These are phyloP conservation scores for Diuraphis noxia DNA, from an alignment of 1,140 invertebrate species.

Conservation along the genomic window DNA sequence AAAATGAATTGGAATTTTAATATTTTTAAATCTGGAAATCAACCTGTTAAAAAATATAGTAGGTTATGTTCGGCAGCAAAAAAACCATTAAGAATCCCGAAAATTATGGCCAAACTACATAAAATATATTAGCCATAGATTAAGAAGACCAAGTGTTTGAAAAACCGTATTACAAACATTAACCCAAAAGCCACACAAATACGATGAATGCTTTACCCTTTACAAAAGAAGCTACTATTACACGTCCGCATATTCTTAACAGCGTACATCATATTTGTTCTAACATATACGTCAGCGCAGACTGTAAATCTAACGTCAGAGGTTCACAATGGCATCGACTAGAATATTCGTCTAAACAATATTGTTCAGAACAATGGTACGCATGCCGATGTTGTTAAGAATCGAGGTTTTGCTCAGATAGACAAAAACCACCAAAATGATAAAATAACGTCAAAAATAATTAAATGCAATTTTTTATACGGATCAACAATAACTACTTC, in stretches of 20 bases:
- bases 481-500: background rate
- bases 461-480: background rate
- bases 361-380: background rate
- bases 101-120: background rate
- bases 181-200: background rate
- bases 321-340: background rate
- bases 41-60: background rate
- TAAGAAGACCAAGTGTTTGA: no score
- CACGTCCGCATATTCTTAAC: background rate
- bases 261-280: background rate
- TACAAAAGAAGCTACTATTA: background rate
- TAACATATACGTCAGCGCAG: background rate
- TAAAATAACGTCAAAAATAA: background rate
- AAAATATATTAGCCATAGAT: no score
- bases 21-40: background rate
- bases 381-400: background rate
- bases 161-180: no score
- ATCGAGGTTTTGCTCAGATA: background rate
- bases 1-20: background rate
- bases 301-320: background rate
- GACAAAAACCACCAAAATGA: background rate
- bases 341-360: background rate
- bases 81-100: background rate
- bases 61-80: background rate
- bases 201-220: background rate